Percentiles rank a stretch among this genome's conserved stretches.
Evolutionary conservation across 92 coral and sea anemone species (phyloP).

Genomic region (Siderastrea radians): DNA sequence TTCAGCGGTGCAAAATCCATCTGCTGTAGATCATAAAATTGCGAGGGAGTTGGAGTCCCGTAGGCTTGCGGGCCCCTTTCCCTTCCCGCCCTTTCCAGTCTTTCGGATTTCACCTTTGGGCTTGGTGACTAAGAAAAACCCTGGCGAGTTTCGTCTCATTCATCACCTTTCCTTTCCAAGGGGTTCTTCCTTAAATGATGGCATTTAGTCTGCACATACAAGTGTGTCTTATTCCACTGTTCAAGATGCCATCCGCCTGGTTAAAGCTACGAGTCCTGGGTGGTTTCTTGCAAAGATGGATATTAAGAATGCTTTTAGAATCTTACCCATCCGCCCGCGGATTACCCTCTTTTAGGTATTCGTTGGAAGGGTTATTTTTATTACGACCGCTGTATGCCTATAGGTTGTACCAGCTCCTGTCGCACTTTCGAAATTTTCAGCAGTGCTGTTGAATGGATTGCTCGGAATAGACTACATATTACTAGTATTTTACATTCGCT

Average conservation of each 20-base stretch:
- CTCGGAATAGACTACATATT: conserved; percentile 15
- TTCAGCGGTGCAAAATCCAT: conserved; percentile 42
- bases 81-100: conserved; percentile 3
- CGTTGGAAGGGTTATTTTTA: conserved; percentile 13
- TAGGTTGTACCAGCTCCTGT: conserved; percentile 46
- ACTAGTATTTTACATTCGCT: conserved; percentile 33
- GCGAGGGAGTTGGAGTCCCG: conserved; percentile 25
- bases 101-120: conserved; percentile 43
- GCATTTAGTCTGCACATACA: conserved; percentile 24
- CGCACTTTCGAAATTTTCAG: conserved; percentile 51
- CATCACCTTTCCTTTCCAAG: conserved; percentile 35
- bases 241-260: not conserved
- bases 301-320: too few species aligned
- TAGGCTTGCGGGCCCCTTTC: conserved; percentile 37
- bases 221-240: too few species aligned
- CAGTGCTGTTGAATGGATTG: conserved; percentile 56
- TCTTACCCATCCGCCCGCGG: too few species aligned
- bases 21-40: conserved; percentile 8
- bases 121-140: conserved; percentile 31
- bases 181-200: conserved; percentile 40
- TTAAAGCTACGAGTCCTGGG: too few species aligned
- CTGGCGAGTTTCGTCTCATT: conserved; percentile 36
- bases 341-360: too few species aligned
- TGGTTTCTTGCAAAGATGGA: too few species aligned
- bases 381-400: conserved; percentile 44